Evolutionary conservation across 2,113 vertebrate species (phyloP).

Genomic region (Semnornis frantzii): DNA sequence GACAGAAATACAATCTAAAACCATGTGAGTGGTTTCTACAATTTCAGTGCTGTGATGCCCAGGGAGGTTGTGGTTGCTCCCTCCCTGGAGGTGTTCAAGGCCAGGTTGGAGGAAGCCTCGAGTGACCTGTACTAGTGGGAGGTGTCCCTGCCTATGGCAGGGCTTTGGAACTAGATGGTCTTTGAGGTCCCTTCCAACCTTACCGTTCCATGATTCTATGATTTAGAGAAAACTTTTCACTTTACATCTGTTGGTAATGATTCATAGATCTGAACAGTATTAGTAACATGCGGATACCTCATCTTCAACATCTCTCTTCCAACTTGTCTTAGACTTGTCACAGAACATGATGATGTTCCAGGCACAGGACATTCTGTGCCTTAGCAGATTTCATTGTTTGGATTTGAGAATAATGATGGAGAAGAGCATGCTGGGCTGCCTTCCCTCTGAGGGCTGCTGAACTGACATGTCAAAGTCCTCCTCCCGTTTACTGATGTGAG

Average conservation of each 20-base stretch:
- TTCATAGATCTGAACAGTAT: conserved; percentile 49
- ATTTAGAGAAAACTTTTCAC: conserved; percentile 12
- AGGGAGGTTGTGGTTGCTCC: too few species aligned
- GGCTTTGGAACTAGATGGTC: too few species aligned
- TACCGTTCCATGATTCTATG: not conserved
- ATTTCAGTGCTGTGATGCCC: not conserved
- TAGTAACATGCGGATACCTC: conserved; percentile 52
- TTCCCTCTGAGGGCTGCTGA: not conserved
- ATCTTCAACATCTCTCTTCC: conserved; percentile 48
- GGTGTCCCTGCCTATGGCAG: too few species aligned
- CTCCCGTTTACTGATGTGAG: not conserved
- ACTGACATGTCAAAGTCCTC: not conserved
- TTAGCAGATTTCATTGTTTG: conserved; percentile 1
- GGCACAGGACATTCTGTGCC: conserved; percentile 44
- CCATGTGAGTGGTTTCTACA: not conserved
- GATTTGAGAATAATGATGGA: not conserved
- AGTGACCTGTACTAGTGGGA: too few species aligned
- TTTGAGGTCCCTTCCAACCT: too few species aligned
- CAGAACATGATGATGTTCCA: conserved; percentile 38
- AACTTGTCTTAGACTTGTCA: conserved; percentile 58
- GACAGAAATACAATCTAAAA: not conserved
- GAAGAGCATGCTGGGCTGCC: not conserved
- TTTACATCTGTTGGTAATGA: conserved; percentile 57
- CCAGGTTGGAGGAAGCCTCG: too few species aligned
- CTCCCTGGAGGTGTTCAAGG: too few species aligned